Evolutionary conservation across 37 sponge, comb jelly and placozoan genomes (phyloP).

Genomic region (Oopsacas minuta): DNA sequence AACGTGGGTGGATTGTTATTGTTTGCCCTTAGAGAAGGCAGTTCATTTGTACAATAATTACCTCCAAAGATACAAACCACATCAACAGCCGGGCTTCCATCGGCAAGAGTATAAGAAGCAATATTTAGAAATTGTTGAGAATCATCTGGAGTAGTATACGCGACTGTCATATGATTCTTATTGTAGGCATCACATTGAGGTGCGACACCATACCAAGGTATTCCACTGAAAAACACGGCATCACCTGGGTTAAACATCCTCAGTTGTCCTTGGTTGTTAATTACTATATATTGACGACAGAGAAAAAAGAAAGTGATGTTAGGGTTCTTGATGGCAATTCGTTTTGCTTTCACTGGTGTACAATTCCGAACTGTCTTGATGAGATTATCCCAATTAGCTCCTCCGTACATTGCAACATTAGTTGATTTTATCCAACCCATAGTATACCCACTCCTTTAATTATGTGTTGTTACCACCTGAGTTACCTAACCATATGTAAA

Average conservation of each 20-base stretch:
- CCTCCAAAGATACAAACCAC: not conserved
- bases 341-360: not conserved
- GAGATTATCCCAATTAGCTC: not conserved
- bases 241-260: not conserved
- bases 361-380: not conserved
- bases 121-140: not conserved
- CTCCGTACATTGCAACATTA: not conserved
- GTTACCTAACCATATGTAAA: too few relatives aligned
- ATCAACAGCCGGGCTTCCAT: not conserved
- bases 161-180: not conserved
- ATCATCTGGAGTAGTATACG: not conserved
- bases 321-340: not conserved
- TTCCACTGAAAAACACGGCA: not conserved
- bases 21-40: not conserved
- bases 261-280: not conserved
- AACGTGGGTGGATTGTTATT: not conserved
- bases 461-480: too few relatives aligned
- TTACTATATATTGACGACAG: not conserved
- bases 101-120: not conserved
- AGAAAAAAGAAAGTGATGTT: not conserved
- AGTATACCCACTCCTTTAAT: too few relatives aligned
- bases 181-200: not conserved
- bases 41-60: not conserved
- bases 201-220: not conserved
- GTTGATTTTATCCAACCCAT: not conserved